phyloP scores from a whole-genome alignment of 2,113 vertebrate species.

The Podarcis raffonei region DNA sequence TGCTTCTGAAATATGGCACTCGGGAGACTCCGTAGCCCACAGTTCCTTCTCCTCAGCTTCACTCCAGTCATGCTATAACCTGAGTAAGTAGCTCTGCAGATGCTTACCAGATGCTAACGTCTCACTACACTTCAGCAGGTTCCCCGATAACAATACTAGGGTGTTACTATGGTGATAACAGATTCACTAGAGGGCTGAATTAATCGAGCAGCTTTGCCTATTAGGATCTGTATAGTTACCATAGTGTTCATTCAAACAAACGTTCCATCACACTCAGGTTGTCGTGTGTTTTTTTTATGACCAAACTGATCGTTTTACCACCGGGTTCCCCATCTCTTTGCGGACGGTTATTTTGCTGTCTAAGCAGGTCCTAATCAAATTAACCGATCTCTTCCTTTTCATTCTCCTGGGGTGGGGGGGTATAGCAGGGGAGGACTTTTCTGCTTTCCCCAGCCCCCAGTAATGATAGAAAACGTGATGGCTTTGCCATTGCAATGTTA shows the following conservation, averaged over 20 bases:
- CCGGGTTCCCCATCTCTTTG: slow-evolving; percentile 40
- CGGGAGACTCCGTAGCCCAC: slow-evolving; percentile 46
- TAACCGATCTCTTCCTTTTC: slow-evolving; percentile 24
- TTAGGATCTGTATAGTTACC: slow-evolving; percentile 69
- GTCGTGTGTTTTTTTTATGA: slow-evolving; percentile 25
- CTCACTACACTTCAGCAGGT: slow-evolving; percentile 70
- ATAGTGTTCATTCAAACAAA: slow-evolving; percentile 72
- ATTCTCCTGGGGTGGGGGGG: background rate
- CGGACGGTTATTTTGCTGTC: slow-evolving; percentile 47
- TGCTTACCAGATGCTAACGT: slow-evolving; percentile 74
- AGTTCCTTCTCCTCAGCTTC: slow-evolving; percentile 35
- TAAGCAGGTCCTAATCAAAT: slow-evolving; percentile 57
- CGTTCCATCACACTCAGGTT: background rate
- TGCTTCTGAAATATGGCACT: slow-evolving; percentile 48
- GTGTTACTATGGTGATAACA: slow-evolving; percentile 78
- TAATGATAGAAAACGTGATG: background rate
- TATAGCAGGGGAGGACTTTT: too few species aligned
- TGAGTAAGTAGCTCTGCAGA: slow-evolving; percentile 68
- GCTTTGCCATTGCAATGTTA: background rate
- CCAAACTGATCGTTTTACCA: slow-evolving; percentile 58
- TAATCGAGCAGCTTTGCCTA: slow-evolving; percentile 68
- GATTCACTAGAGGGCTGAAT: slow-evolving; percentile 73
- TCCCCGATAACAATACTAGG: slow-evolving; percentile 69
- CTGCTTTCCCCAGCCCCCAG: background rate
- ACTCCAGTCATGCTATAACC: slow-evolving; percentile 56